A percentile compares a stretch with the other conserved stretches of the same genome.
Evolutionary conservation across 1,140 invertebrate genomes (phyloP).

Genomic region (Fopius arisanus): DNA sequence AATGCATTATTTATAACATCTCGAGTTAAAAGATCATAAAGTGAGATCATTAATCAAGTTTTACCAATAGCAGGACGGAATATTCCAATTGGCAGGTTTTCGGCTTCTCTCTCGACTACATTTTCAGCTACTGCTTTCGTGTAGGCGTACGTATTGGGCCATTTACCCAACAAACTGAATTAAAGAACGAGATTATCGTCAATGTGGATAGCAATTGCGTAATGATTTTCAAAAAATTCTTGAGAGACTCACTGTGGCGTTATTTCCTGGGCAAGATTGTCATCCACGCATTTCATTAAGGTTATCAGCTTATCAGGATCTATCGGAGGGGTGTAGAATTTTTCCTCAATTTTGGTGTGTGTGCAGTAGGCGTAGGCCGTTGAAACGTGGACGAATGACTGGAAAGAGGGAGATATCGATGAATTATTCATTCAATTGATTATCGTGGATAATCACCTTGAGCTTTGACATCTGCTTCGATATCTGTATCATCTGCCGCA

Average conservation of each 20-base stretch:
- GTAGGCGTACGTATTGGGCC: slow-evolving; percentile 78
- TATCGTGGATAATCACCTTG: too few relatives aligned
- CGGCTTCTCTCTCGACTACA: slow-evolving; percentile 65
- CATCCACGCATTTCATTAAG: slow-evolving; percentile 72
- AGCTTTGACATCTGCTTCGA: slow-evolving; percentile 74
- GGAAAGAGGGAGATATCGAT: slow-evolving; percentile 43
- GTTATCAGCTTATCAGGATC: slow-evolving; percentile 69
- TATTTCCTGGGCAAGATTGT: slow-evolving; percentile 70
- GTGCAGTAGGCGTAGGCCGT: slow-evolving; percentile 73
- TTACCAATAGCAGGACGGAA: slow-evolving; percentile 81
- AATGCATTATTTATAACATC: not conserved
- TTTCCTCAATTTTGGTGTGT: slow-evolving; percentile 66
- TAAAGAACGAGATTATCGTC: not conserved
- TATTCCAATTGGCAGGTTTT: slow-evolving; percentile 74
- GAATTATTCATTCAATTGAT: not conserved
- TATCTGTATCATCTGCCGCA: slow-evolving; percentile 70
- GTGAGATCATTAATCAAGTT: not conserved
- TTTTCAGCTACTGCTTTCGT: slow-evolving; percentile 77
- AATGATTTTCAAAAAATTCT: not conserved
- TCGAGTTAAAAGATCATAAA: too few relatives aligned
- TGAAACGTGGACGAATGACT: slow-evolving; percentile 72
- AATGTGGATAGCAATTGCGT: not conserved
- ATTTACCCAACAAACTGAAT: slow-evolving; percentile 64
- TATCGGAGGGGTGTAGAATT: slow-evolving; percentile 67
- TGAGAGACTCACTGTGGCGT: slow-evolving; percentile 67